Conservation (phyloP, 1,140 invertebrate genomes). For the Trichoplusia ni region DNA sequence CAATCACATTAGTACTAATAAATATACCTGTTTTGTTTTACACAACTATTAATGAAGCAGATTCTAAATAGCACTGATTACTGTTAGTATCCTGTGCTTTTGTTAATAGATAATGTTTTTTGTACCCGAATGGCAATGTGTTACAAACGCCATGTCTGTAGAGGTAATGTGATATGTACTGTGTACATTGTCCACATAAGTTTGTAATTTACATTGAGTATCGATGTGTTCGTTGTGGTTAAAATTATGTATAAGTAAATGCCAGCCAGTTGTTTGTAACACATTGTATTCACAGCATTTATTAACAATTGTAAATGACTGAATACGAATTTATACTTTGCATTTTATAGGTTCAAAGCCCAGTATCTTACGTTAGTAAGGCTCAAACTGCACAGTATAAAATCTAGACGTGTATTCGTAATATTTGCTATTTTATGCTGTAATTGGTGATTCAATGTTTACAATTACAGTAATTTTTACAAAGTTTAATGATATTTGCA, state of each 20-base stretch:
- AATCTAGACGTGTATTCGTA: background rate
- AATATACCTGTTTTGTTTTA: conserved; percentile 9
- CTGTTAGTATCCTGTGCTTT: conserved; percentile 3
- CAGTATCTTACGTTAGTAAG: conserved; percentile 5
- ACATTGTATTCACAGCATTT: conserved; percentile 3
- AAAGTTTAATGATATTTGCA: background rate
- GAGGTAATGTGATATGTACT: conserved; percentile 6
- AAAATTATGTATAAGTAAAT: background rate
- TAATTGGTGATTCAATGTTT: conserved; percentile 1
- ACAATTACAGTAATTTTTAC: background rate
- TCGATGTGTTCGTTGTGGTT: background rate
- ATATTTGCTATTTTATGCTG: conserved; percentile 4
- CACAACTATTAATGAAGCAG: conserved; percentile 6
- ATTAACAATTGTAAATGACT: conserved; percentile 21
- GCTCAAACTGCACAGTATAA: background rate
- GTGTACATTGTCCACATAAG: conserved; percentile 1
- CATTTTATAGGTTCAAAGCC: background rate
- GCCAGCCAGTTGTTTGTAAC: background rate
- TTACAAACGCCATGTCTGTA: conserved; percentile 9
- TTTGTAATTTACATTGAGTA: background rate
- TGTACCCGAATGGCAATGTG: background rate
- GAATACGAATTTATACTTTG: background rate
- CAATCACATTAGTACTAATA: conserved; percentile 31
- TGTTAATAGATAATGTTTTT: conserved; percentile 6
- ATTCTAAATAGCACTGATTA: conserved; percentile 11